Evolutionary conservation across 2,797 vertebrate species (phyloP).

Genomic region (Enteromius anoplus): DNA sequence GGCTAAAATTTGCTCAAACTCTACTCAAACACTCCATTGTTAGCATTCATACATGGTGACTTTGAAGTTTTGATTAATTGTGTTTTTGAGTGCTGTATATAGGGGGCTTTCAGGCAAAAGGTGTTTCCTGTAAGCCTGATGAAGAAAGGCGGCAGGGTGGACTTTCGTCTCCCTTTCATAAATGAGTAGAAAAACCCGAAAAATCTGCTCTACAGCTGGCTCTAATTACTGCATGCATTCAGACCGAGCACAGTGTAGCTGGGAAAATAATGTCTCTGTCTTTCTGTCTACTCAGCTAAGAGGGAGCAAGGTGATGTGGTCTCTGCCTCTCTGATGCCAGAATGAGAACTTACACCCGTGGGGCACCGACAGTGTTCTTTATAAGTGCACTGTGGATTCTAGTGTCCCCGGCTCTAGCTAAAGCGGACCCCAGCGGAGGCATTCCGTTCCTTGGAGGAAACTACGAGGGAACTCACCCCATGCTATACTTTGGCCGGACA

Average conservation of each 20-base stretch:
- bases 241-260: neutral
- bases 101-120: neutral
- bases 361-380: slow-evolving; percentile 96
- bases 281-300: slow-evolving; percentile 68
- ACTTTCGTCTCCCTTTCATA: slow-evolving; percentile 17
- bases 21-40: neutral
- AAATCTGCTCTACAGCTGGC: slow-evolving; percentile 72
- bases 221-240: slow-evolving; percentile 76
- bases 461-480: slow-evolving; percentile 90
- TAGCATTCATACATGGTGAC: neutral
- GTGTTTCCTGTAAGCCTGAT: neutral
- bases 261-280: slow-evolving; percentile 25
- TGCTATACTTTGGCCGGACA: slow-evolving; percentile 89
- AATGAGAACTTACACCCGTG: slow-evolving; percentile 95
- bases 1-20: neutral
- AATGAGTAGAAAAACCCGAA: slow-evolving; percentile 47
- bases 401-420: slow-evolving; percentile 68
- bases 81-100: neutral
- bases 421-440: slow-evolving; percentile 76
- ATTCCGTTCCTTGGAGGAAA: slow-evolving; percentile 91
- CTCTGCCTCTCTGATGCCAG: slow-evolving; percentile 86
- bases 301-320: slow-evolving; percentile 82
- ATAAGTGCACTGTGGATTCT: slow-evolving; percentile 84
- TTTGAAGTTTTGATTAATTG: neutral
- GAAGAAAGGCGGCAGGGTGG: neutral